Evolutionary conservation across 2,797 vertebrate genomes (phyloP), one percentile per base, ranked within the genome.

Genomic region (Brachyrhaphis roseni): DNA sequence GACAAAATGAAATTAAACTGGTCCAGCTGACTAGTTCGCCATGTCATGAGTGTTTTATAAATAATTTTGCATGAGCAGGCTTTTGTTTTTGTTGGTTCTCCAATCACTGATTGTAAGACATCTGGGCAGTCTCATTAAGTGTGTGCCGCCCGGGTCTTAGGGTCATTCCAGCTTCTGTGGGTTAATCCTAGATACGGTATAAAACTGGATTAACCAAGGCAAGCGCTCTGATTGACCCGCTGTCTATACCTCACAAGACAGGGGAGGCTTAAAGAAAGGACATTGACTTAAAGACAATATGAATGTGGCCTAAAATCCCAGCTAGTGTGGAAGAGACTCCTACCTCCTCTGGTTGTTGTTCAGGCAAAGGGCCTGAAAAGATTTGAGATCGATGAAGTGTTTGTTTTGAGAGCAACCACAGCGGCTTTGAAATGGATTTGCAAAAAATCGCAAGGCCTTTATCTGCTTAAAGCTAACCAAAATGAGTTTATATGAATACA

Each of bases 121-220:
- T 90, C 88, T 92, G 91, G 72, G 84, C 45, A 34, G 43, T 28
- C 28, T 55, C 79, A 80, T 89, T 87, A 81, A 83, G 74, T 77
- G 82, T 72, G 80, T 78, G 72, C 28, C 36, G 49, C 75, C 79
- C 26, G 43, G 51, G 79, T 89, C 78, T 87, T 84, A 73, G 87
- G 82, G 77, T 80, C 66, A 70, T 3, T n/a, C 82, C 43, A 79
- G 84, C 86, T 84, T 86, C 82, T 39, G 73, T 34, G 82, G 89
- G 86, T 93, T 95, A 92, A 92, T 81, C 93, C 91, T 76, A 89
- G 85, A 93, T 92, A 86, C 79, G 18, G 81, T 34, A 87, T 86
- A 79, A 12, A 83, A 87, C 86, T 85, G 87, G 93, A 95, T 94
- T 93, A 93, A 88, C 68, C 89, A 83, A 84, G 55, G 83, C 77